These are phyloP conservation scores for Colletes latitarsis DNA, from an alignment of 1,140 invertebrate species.

Conservation along the genomic window DNA sequence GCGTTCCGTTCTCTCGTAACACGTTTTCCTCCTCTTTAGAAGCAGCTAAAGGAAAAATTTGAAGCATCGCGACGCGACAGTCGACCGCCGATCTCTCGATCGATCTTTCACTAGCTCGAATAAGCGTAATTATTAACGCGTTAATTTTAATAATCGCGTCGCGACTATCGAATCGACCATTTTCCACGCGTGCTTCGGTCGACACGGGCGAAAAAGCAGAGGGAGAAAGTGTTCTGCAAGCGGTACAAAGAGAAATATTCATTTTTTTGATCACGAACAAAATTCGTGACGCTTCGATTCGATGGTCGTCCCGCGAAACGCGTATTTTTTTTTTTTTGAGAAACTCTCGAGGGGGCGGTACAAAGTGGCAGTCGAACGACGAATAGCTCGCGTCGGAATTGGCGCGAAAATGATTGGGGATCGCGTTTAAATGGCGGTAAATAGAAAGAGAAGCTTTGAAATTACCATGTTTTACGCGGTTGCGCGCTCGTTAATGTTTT, in stretches of 20 bases:
- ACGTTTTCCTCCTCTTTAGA: constrained; percentile 1
- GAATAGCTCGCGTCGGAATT: constrained; percentile 5
- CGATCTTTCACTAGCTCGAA: neutral
- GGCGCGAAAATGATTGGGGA: neutral
- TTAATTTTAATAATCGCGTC: neutral
- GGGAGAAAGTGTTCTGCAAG: neutral
- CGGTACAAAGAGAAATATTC: neutral
- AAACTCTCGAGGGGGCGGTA: constrained; percentile 16
- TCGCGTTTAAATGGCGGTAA: neutral
- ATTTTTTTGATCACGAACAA: too few relatives aligned
- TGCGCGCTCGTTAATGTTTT: too few relatives aligned
- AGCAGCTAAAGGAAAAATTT: constrained; percentile 44
- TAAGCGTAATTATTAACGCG: neutral
- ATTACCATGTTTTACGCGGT: neutral
- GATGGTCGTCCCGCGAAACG: neutral
- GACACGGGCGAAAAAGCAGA: neutral
- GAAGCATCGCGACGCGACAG: constrained; percentile 30
- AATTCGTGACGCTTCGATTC: neutral
- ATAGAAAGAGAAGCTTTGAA: neutral
- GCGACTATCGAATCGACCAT: neutral
- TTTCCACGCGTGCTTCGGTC: neutral
- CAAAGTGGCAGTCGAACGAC: constrained; percentile 40
- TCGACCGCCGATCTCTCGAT: constrained; percentile 12
- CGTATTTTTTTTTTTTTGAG: neutral
- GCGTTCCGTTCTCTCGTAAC: neutral